Evolutionary conservation across 2,797 vertebrate species (phyloP).

Genomic region (Limnodromus scolopaceus): DNA sequence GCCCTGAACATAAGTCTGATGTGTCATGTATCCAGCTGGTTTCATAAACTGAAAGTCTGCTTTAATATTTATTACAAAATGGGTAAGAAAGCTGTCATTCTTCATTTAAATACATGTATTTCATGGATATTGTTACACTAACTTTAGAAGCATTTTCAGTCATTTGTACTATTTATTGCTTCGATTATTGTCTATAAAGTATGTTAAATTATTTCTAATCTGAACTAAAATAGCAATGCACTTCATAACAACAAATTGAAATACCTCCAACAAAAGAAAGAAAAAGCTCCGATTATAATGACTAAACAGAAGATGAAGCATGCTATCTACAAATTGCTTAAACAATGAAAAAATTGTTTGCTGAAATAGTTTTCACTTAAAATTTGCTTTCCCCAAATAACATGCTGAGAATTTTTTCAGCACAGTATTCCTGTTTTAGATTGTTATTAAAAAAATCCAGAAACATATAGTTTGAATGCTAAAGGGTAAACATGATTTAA

Average conservation of each 20-base stretch:
- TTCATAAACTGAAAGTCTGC: neutral
- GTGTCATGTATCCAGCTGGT: neutral
- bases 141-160: neutral
- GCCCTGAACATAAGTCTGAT: neutral
- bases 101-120: neutral
- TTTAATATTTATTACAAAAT: neutral
- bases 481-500: slow-evolving; percentile 52
- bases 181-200: neutral
- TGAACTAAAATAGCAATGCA: neutral
- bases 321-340: neutral
- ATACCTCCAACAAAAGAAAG: neutral
- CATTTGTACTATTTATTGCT: neutral
- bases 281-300: neutral
- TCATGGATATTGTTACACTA: neutral
- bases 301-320: neutral
- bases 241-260: neutral
- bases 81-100: neutral
- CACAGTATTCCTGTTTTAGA: neutral
- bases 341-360: neutral
- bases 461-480: slow-evolving; percentile 17
- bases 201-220: neutral
- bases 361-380: neutral
- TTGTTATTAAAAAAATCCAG: neutral
- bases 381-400: neutral
- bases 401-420: neutral